Base-by-base conservation (phyloP, 2,113 vertebrate genomes). In the Bos indicus region DNA sequence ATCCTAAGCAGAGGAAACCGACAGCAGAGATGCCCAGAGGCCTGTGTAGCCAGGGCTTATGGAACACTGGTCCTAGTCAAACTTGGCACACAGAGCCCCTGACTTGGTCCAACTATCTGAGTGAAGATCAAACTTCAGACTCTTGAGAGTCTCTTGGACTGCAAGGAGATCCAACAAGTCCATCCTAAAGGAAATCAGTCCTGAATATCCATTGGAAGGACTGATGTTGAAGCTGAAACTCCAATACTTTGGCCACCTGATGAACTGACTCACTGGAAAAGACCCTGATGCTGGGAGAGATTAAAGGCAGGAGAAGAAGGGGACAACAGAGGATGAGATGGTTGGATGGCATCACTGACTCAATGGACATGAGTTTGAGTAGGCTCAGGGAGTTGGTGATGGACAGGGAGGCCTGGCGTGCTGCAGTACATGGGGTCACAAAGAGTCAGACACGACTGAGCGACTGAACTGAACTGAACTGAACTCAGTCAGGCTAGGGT, bases 21-120 rank as follows among this genome's bases (percentile, higher is more conserved):
- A 54, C 30, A 26, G 19, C 57, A 43, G 10, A 36, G 33, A 23
- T 43, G 14, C 83, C 30, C 88, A 48, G 52, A 91, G 82, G 51
- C 59, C 46, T 0, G 0, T 36, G 26, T 0, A 17, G 17, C 19
- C n/a, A 3, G 81, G 3, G 21, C n/a, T 51, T 23, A 25, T 0
- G 12, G 36, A 48, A 56, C 25, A 26, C n/a, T 4, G 1, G 30
- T 15, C 9, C 3, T 1, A 2, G 30, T 12, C 48, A 25, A 2
- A 23, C n/a, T 46, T 17, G 74, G 26, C 26, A 19, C 60, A 40
- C 57, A 21, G 82, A 30, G n/a, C 12, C 36, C 30, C 17, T 9
- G 0, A 14, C 19, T 48, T 33, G 57, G 40, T 56, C 46, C 36
- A 4, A 21, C 12, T 14, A 15, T 33, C 57, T 90, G 14, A 33